A percentile compares a stretch with the other conserved stretches of the same genome.
Evolutionary conservation across 1,140 invertebrate species (phyloP).

Genomic region (Carcinoscorpius rotundicauda): DNA sequence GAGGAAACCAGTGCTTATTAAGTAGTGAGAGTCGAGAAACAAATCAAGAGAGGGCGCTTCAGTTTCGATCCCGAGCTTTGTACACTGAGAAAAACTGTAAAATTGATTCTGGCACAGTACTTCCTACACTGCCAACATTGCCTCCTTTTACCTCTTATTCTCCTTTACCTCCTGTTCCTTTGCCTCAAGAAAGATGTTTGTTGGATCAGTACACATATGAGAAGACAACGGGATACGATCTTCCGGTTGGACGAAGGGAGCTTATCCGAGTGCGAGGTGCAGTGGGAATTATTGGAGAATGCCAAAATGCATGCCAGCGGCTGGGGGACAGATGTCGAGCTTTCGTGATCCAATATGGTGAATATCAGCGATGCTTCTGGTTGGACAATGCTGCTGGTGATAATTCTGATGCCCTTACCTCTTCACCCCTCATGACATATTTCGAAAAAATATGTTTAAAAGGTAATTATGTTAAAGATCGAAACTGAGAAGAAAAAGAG

Average conservation of each 20-base stretch:
- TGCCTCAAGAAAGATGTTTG: constrained; percentile 9
- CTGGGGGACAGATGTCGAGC: constrained; percentile 34
- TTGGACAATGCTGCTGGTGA: constrained; percentile 33
- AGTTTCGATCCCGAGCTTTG: constrained; percentile 30
- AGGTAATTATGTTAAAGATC: constrained; percentile 23
- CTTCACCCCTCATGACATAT: constrained; percentile 34
- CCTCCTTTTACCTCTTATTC: background rate
- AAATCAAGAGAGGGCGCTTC: constrained; percentile 32
- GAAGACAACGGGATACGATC: constrained; percentile 34
- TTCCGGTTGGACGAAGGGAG: constrained; percentile 26
- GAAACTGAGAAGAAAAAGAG: too few species aligned
- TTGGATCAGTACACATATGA: constrained; percentile 32
- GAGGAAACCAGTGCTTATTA: constrained; percentile 31
- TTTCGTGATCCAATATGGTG: constrained; percentile 34
- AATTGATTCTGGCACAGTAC: constrained; percentile 3
- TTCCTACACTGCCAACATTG: constrained; percentile 1
- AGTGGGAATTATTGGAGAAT: constrained; percentile 36
- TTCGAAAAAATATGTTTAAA: constrained; percentile 41
- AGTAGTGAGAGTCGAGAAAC: constrained; percentile 33
- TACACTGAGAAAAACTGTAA: constrained; percentile 35
- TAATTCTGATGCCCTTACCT: constrained; percentile 30
- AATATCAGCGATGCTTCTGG: constrained; percentile 34
- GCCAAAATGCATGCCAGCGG: constrained; percentile 36
- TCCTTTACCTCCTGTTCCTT: background rate
- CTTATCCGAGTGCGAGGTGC: constrained; percentile 28